Conservation (phyloP, 2,113 vertebrate species). For the Zootoca vivipara region DNA sequence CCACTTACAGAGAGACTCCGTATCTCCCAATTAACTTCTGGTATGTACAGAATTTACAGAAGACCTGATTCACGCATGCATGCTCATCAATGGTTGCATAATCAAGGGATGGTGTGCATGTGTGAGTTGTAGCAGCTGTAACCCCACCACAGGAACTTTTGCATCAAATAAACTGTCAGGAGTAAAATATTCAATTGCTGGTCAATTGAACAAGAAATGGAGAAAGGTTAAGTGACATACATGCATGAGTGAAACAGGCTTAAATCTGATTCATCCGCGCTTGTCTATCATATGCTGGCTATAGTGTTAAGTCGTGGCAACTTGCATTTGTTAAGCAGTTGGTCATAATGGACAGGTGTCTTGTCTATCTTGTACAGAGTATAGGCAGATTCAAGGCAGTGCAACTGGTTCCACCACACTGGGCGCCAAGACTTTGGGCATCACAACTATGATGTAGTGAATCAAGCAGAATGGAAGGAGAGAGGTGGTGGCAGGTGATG, state of each 20-base stretch:
- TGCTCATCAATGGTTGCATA: not conserved
- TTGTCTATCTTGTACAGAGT: not conserved
- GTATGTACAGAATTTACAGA: not conserved
- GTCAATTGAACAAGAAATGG: not conserved
- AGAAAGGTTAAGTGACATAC: not conserved
- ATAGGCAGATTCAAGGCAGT: too few relatives aligned
- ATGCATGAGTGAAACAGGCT: not conserved
- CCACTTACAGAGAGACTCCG: not conserved
- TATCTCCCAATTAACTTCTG: not conserved
- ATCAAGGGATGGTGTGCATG: not conserved
- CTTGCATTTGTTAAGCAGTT: not conserved
- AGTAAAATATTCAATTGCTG: not conserved
- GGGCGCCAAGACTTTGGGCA: too few relatives aligned
- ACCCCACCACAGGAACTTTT: not conserved
- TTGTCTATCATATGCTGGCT: not conserved
- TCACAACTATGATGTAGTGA: too few relatives aligned
- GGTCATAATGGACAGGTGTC: not conserved
- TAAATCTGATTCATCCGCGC: not conserved
- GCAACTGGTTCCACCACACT: too few relatives aligned
- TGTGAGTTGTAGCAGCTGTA: not conserved
- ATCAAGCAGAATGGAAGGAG: too few relatives aligned
- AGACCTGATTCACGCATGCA: not conserved
- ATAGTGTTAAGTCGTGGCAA: not conserved
- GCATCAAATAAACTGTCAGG: not conserved
- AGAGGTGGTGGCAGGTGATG: too few relatives aligned